phyloP scores from a whole-genome alignment of 2,113 vertebrate species.

The Choloepus hoffmanni region DNA sequence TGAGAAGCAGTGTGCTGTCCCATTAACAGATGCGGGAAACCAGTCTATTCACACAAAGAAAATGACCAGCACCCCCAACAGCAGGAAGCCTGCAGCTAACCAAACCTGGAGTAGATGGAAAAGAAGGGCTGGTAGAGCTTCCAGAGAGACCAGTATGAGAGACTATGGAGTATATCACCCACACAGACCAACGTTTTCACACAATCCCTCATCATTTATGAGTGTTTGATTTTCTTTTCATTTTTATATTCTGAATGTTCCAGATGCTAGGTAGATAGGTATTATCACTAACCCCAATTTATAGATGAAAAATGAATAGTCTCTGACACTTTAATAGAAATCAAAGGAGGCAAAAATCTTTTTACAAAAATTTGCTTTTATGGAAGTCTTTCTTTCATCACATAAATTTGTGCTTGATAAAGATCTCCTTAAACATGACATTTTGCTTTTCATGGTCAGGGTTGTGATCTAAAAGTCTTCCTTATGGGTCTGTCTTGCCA shows the following conservation, averaged over 20 bases:
- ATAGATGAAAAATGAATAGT: background rate
- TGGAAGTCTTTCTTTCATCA: background rate
- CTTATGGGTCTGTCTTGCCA: background rate
- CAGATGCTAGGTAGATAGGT: background rate
- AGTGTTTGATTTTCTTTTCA: background rate
- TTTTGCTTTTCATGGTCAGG: background rate
- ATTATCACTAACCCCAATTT: background rate
- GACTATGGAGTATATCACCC: background rate
- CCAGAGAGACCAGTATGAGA: background rate
- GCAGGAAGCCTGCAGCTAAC: background rate
- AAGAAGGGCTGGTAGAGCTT: background rate
- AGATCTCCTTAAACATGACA: background rate
- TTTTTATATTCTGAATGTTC: background rate
- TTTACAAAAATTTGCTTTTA: background rate
- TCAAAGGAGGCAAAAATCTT: background rate
- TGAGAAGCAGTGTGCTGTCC: background rate
- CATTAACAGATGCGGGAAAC: background rate
- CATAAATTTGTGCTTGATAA: background rate
- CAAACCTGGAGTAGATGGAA: background rate
- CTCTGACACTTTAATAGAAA: conserved; percentile 20
- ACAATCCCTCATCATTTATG: background rate
- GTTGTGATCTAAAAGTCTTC: background rate
- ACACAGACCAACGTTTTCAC: background rate
- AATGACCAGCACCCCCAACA: background rate
- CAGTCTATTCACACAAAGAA: background rate